These are phyloP conservation scores for Paragorgia papillata DNA, from an alignment of 92 coral and sea anemone species.

Conservation along the genomic window DNA sequence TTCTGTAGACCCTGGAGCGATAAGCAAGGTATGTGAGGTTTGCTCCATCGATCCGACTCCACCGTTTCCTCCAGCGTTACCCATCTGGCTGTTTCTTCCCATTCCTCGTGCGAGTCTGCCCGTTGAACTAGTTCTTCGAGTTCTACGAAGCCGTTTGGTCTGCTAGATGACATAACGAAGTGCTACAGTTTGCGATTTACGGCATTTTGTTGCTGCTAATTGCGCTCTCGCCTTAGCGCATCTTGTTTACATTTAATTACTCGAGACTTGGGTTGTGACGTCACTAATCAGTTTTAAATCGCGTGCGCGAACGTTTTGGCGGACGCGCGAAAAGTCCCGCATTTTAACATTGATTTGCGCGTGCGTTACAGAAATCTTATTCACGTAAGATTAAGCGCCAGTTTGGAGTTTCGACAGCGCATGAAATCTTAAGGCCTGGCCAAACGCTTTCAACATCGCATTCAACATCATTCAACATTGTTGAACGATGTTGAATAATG, in stretches of 20 bases:
- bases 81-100: slow-evolving; percentile 99
- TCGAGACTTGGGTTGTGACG: slow-evolving; percentile 13
- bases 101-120: slow-evolving; percentile 65
- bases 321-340: no score
- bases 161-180: slow-evolving; percentile 27
- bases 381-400: no score
- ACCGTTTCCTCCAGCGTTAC: slow-evolving; percentile 95
- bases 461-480: no score
- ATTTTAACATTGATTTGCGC: no score
- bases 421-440: no score
- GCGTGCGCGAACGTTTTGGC: no score
- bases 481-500: no score
- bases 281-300: slow-evolving; percentile 6
- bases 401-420: no score
- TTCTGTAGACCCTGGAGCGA: slow-evolving; percentile 71
- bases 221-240: no score
- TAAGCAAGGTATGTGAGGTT: slow-evolving; percentile 93
- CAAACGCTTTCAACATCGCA: no score
- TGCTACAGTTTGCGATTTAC: not conserved
- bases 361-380: no score
- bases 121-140: slow-evolving; percentile 77
- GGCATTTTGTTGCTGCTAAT: not conserved
- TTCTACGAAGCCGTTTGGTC: slow-evolving; percentile 86
- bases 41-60: slow-evolving; percentile 97
- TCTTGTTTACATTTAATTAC: not conserved